Conservation (phyloP, 2,113 vertebrate species). For the Dasyurus viverrinus region DNA sequence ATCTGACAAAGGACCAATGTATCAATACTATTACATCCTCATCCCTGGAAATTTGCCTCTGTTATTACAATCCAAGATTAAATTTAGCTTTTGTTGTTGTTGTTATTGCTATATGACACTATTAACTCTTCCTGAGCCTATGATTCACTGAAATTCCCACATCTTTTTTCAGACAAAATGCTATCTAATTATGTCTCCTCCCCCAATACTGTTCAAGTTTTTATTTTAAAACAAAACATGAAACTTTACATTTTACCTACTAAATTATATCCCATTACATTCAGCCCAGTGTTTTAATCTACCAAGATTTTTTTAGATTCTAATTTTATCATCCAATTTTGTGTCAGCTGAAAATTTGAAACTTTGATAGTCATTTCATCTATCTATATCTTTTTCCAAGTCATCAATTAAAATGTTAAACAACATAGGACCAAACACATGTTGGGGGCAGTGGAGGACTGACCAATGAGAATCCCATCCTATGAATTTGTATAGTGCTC, state of each 20-base stretch:
- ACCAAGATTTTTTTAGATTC: neutral
- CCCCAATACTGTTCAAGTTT: neutral
- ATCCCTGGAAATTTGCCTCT: neutral
- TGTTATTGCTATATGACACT: neutral
- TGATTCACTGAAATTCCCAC: neutral
- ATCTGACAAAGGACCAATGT: neutral
- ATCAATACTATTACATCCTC: neutral
- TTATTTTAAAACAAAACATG: neutral
- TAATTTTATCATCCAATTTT: neutral
- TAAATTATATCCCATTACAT: neutral
- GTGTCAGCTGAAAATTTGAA: neutral
- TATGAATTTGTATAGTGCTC: neutral
- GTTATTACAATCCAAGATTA: neutral
- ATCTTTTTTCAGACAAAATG: neutral
- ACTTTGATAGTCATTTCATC: neutral
- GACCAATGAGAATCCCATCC: neutral
- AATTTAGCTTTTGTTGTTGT: neutral
- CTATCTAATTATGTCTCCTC: neutral
- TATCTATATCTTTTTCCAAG: neutral
- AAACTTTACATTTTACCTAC: neutral
- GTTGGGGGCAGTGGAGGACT: neutral
- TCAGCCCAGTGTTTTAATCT: neutral
- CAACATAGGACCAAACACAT: neutral
- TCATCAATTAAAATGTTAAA: neutral
- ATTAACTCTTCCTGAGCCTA: neutral